These are phyloP conservation scores for Lasaia peninsularis DNA, from an alignment of 1,140 invertebrate species.

Conservation along the genomic window DNA sequence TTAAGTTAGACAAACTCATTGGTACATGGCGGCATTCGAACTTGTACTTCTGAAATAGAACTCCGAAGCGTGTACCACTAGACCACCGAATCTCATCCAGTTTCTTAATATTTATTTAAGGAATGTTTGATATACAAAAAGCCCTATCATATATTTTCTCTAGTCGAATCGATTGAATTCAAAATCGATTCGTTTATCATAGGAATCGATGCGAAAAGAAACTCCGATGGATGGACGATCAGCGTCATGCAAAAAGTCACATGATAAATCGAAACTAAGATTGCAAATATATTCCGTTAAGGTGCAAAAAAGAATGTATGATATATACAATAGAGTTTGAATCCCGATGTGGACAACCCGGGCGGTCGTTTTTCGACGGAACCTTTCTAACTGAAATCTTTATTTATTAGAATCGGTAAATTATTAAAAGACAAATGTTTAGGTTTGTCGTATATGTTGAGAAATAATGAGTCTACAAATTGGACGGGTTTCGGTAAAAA, in stretches of 20 bases:
- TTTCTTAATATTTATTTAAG: not conserved
- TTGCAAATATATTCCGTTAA: conserved; percentile 71
- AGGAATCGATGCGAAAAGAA: conserved; percentile 31
- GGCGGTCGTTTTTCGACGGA: conserved; percentile 69
- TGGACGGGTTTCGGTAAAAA: conserved; percentile 9
- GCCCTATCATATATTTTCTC: not conserved
- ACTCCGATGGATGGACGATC: conserved; percentile 32
- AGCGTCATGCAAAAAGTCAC: conserved; percentile 35
- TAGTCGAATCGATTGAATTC: conserved; percentile 18
- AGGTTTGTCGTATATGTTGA: conserved; percentile 54
- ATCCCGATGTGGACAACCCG: conserved; percentile 62
- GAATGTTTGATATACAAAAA: not conserved
- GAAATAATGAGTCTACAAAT: conserved; percentile 18
- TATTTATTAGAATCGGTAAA: conserved; percentile 75
- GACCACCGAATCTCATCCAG: no score
- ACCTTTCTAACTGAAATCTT: conserved; percentile 63
- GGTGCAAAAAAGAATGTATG: conserved; percentile 75
- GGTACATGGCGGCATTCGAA: no score
- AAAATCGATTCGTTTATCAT: conserved; percentile 31
- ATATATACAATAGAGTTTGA: conserved; percentile 71
- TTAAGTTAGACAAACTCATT: no score
- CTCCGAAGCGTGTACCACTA: no score
- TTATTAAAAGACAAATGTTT: conserved; percentile 61
- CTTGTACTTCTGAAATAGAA: no score
- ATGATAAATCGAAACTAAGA: conserved; percentile 48